Conservation (phyloP, 2,797 vertebrate genomes). For the Gambelia wislizenii region DNA sequence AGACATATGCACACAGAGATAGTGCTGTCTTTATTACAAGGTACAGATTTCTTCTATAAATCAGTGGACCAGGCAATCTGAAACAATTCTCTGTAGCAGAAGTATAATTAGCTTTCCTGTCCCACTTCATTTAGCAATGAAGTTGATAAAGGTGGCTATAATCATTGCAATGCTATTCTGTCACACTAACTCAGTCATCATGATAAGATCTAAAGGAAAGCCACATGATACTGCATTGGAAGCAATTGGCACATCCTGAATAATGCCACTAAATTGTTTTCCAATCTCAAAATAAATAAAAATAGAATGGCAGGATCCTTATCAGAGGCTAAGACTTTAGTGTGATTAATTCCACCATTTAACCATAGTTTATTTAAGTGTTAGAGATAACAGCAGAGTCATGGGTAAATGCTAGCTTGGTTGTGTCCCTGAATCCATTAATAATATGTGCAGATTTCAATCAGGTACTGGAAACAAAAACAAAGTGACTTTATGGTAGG, state of each 20-base stretch:
- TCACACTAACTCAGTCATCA: slow-evolving; percentile 39
- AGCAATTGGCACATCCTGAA: slow-evolving; percentile 53
- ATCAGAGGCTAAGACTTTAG: slow-evolving; percentile 57
- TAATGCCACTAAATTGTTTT: slow-evolving; percentile 65
- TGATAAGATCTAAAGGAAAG: slow-evolving; percentile 47
- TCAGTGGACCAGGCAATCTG: slow-evolving; percentile 33
- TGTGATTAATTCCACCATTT: slow-evolving; percentile 71
- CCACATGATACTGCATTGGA: slow-evolving; percentile 16
- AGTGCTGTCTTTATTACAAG: background rate
- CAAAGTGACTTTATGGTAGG: slow-evolving; percentile 33
- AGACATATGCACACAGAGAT: background rate
- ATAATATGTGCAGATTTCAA: slow-evolving; percentile 40
- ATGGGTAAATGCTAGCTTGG: slow-evolving; percentile 52
- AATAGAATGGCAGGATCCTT: slow-evolving; percentile 57
- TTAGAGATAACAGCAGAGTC: slow-evolving; percentile 62
- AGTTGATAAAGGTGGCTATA: slow-evolving; percentile 43
- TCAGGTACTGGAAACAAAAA: slow-evolving; percentile 51
- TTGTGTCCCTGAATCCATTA: slow-evolving; percentile 50
- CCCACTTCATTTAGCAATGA: slow-evolving; percentile 53
- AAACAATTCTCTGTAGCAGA: slow-evolving; percentile 28
- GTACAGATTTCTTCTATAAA: slow-evolving; percentile 33
- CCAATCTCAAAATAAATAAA: slow-evolving; percentile 65
- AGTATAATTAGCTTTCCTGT: slow-evolving; percentile 57
- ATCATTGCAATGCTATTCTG: slow-evolving; percentile 47
- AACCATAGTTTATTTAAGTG: slow-evolving; percentile 56